These are phyloP conservation scores for Homarus gammarus DNA, from an alignment of 2,888 invertebrate species.

Conservation along the genomic window DNA sequence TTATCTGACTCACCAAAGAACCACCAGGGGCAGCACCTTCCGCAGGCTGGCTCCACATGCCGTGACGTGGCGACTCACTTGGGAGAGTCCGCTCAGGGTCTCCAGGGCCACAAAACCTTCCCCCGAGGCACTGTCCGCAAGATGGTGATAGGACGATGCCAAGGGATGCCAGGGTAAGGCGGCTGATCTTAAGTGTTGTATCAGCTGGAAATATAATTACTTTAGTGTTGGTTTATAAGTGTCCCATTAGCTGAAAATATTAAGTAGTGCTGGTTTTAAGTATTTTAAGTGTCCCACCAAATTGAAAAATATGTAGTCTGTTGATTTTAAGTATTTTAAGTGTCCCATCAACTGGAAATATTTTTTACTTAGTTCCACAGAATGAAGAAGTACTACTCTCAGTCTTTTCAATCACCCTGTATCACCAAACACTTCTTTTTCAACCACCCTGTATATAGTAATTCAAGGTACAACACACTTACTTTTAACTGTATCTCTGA, in stretches of 20 bases:
- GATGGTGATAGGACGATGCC: constrained; percentile 51
- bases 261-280: no score
- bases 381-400: no score
- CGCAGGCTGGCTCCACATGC: constrained; percentile 54
- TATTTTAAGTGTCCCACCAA: background rate
- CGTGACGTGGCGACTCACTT: constrained; percentile 54
- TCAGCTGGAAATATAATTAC: constrained; percentile 36
- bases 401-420: no score
- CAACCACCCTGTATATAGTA: no score
- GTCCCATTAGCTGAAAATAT: no score
- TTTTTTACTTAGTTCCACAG: no score
- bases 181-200: constrained; percentile 47
- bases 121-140: constrained; percentile 42
- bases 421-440: no score
- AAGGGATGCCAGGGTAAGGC: constrained; percentile 49
- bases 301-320: background rate
- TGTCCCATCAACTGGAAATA: no score
- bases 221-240: no score
- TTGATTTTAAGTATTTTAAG: no score
- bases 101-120: constrained; percentile 57
- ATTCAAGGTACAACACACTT: no score
- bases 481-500: constrained; percentile 57
- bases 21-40: constrained; percentile 55
- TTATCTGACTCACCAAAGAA: constrained; percentile 53
- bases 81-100: constrained; percentile 49